Base-by-base conservation (phyloP, 2,888 invertebrate genomes). In the Bembecia ichneumoniformis region DNA sequence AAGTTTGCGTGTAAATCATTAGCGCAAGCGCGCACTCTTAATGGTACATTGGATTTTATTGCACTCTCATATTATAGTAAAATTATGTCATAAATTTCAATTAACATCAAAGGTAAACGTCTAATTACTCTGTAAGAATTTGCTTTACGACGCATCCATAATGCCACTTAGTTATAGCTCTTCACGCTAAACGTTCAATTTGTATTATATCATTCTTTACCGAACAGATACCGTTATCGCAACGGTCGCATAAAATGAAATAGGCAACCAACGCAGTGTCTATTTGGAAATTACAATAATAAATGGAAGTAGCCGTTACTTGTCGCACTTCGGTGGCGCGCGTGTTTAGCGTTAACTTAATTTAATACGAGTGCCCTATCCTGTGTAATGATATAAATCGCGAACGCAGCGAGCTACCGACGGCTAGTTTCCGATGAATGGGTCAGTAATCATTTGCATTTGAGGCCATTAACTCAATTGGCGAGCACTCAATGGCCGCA, bases 381-480 rank as follows among this genome's bases (percentile, higher is more conserved):
- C 56, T 17, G 52, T 49, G 52, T 69, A 71, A 74, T 77, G 63
- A 66, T 72, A 71, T 74, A 74, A 75, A 78, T 80, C 66, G 74
- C 65, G 57, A 68, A 62, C 55, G 64, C 63, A 66, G 66, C 57
- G 60, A 65, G 65, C 55, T 65, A 68, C 69, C 68, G 73, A 71
- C 74, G 63, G 75, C 72, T 76, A 76, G 81, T 76, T 81, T 75
- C 68, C 80, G 77, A 77, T 82, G 82, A 81, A 82, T 80, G 74
- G 81, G 73, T 73, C 76, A 78, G 83, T 83, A 84, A 86, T 86
- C 78, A 83, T 84, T 73, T 84, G 81, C 82, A 82, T 83, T 82
- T 81, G 80, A 74, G 71, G 73, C 77, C 72, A 84, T 87, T 86
- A 84, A 79, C 78, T 86, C 83, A 86, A 87, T 87, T 86, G 86